A percentile compares a stretch with the other conserved stretches of the same genome.
Evolutionary conservation across 2,797 vertebrate species (phyloP).

Genomic region (Neostethus bicornis): DNA sequence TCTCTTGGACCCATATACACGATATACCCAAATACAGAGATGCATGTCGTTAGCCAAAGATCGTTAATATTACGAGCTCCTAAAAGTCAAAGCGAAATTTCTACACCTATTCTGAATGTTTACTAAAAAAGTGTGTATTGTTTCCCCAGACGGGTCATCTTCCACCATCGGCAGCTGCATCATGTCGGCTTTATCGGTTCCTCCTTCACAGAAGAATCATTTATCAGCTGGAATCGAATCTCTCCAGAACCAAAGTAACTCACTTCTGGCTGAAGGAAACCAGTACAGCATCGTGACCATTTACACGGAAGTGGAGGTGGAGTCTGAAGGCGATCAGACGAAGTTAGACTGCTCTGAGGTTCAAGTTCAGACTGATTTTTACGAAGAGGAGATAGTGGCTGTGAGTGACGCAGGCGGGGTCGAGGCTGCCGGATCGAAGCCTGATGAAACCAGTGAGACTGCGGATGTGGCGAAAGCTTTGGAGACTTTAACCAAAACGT

Average conservation of each 20-base stretch:
- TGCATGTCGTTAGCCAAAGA: too few species aligned
- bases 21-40: too few species aligned
- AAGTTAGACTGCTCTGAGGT: slow-evolving; percentile 39
- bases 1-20: too few species aligned
- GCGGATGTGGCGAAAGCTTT: slow-evolving; percentile 56
- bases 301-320: slow-evolving; percentile 76
- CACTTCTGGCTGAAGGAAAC: slow-evolving; percentile 56
- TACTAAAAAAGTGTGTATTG: background rate
- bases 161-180: slow-evolving; percentile 72
- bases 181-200: slow-evolving; percentile 74
- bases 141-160: slow-evolving; percentile 55
- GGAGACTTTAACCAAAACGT: slow-evolving; percentile 63
- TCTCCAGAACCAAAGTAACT: slow-evolving; percentile 54
- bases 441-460: slow-evolving; percentile 40
- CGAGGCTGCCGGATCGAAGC: slow-evolving; percentile 20
- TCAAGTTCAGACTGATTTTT: slow-evolving; percentile 54
- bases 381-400: slow-evolving; percentile 61
- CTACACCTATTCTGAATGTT: too few species aligned
- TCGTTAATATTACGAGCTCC: too few species aligned
- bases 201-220: slow-evolving; percentile 71
- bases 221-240: slow-evolving; percentile 59
- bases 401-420: slow-evolving; percentile 1
- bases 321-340: slow-evolving; percentile 46
- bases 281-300: slow-evolving; percentile 74
- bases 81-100: too few species aligned